phyloP scores from a whole-genome alignment of 2,113 vertebrate species.

The Periophthalmodon schlosseri region DNA sequence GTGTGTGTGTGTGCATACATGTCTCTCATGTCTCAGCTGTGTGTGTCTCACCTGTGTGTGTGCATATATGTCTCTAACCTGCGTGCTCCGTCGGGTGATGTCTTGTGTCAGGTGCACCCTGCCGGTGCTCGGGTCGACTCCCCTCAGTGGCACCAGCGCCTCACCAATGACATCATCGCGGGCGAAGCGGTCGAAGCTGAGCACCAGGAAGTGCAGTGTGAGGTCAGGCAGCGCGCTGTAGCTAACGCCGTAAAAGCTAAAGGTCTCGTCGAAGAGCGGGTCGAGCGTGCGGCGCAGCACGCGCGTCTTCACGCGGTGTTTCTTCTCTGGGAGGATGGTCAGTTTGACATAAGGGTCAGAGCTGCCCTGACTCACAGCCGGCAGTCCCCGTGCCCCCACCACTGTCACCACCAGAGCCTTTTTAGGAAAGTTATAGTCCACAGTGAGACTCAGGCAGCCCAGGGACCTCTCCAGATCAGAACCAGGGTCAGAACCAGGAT shows the following conservation, averaged over 20 bases:
- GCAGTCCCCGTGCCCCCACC: conserved; percentile 89
- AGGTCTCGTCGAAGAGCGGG: conserved; percentile 94
- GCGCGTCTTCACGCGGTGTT: conserved; percentile 94
- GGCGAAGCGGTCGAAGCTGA: conserved; percentile 96
- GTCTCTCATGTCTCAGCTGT: not conserved
- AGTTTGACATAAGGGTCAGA: conserved; percentile 97
- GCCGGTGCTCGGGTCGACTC: conserved; percentile 92
- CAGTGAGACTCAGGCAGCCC: conserved; percentile 87
- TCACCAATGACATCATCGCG: conserved; percentile 94
- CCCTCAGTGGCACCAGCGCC: conserved; percentile 89
- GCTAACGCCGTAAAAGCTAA: conserved; percentile 95
- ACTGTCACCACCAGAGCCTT: conserved; percentile 96
- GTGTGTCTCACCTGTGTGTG: not conserved
- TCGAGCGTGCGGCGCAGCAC: conserved; percentile 93
- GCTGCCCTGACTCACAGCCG: conserved; percentile 87
- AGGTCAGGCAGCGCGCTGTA: conserved; percentile 93
- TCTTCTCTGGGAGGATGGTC: conserved; percentile 95
- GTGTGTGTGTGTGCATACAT: not conserved
- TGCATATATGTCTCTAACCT: conserved; percentile 70
- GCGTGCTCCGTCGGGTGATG: conserved; percentile 93
- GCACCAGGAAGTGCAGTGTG: conserved; percentile 93
- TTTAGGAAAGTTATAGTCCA: conserved; percentile 98
- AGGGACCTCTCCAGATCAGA: conserved; percentile 71
- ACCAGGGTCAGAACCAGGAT: conserved; percentile 47
- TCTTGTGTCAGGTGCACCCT: conserved; percentile 90